Percentiles rank a stretch among this genome's conserved stretches.
phyloP scores from a whole-genome alignment of 2,888 invertebrate species.

The Rhaphigaster nebulosa region DNA sequence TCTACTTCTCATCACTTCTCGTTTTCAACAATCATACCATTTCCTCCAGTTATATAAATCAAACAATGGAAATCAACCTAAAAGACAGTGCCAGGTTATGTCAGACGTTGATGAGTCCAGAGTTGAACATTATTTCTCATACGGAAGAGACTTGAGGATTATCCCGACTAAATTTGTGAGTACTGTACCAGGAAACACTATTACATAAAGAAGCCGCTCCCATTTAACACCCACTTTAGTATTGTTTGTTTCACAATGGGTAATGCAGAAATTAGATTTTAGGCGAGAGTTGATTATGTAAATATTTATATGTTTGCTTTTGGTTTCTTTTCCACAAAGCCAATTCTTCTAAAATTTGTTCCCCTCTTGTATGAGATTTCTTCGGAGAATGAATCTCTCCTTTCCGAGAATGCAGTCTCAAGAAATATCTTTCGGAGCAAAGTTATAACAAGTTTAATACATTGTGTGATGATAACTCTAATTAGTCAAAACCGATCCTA shows the following conservation, averaged over 20 bases:
- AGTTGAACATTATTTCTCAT: neutral
- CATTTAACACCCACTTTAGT: slow-evolving; percentile 5
- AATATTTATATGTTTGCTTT: neutral
- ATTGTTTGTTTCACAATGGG: neutral
- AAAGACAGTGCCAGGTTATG: neutral
- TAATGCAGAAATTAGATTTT: neutral
- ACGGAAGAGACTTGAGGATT: neutral
- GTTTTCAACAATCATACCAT: neutral
- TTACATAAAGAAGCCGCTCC: neutral
- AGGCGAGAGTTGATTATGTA: neutral
- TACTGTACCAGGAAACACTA: neutral
- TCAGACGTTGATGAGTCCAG: neutral
- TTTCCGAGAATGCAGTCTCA: too few relatives aligned
- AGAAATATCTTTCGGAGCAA: too few relatives aligned
- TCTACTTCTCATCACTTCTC: neutral
- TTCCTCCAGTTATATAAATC: neutral
- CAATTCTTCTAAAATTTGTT: neutral
- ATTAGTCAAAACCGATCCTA: too few relatives aligned
- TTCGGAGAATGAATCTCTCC: too few relatives aligned
- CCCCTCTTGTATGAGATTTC: too few relatives aligned
- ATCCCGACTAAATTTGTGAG: neutral
- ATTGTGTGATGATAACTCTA: too few relatives aligned
- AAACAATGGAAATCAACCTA: neutral
- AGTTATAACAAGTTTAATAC: too few relatives aligned
- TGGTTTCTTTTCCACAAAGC: neutral